Percentiles rank a stretch among this genome's conserved stretches.
These are phyloP conservation scores for Lasioglossum leucozonium DNA, from an alignment of 2,888 invertebrate genomes.

Conservation along the genomic window DNA sequence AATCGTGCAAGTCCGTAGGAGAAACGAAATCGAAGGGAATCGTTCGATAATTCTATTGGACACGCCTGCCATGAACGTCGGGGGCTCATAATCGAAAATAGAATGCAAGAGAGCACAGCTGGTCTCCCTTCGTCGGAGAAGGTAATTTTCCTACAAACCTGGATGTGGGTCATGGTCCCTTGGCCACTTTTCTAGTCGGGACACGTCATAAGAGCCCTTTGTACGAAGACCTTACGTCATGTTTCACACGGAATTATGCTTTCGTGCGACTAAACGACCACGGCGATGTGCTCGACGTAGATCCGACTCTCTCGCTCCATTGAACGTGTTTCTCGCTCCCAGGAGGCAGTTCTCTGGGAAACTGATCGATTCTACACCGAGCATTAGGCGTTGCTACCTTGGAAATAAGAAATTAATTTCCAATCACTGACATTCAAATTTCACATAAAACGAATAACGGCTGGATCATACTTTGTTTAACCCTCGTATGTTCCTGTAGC, in stretches of 20 bases:
- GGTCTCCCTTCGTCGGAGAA: slow-evolving; percentile 23
- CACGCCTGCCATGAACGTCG: background rate
- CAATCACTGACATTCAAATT: background rate
- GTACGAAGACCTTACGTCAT: slow-evolving; percentile 38
- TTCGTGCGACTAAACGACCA: slow-evolving; percentile 7
- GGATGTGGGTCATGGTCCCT: slow-evolving; percentile 61
- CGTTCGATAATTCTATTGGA: background rate
- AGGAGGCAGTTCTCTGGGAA: background rate
- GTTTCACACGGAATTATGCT: slow-evolving; percentile 42
- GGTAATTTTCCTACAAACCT: slow-evolving; percentile 27
- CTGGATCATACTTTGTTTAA: no score
- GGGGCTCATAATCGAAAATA: background rate
- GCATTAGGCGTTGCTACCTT: background rate
- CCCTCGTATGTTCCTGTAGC: no score
- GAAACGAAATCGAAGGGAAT: background rate
- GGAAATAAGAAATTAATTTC: background rate
- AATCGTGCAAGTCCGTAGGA: no score
- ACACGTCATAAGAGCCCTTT: slow-evolving; percentile 50
- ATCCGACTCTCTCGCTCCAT: background rate
- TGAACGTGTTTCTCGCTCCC: slow-evolving; percentile 18
- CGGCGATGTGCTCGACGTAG: background rate
- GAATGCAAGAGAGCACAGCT: background rate
- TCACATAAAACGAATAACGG: no score
- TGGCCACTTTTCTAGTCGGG: slow-evolving; percentile 39
- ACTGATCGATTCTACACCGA: background rate